A percentile compares a stretch with the other conserved stretches of the same genome.
phyloP scores from a whole-genome alignment of 2,113 vertebrate species.

The Hemicordylus capensis region DNA sequence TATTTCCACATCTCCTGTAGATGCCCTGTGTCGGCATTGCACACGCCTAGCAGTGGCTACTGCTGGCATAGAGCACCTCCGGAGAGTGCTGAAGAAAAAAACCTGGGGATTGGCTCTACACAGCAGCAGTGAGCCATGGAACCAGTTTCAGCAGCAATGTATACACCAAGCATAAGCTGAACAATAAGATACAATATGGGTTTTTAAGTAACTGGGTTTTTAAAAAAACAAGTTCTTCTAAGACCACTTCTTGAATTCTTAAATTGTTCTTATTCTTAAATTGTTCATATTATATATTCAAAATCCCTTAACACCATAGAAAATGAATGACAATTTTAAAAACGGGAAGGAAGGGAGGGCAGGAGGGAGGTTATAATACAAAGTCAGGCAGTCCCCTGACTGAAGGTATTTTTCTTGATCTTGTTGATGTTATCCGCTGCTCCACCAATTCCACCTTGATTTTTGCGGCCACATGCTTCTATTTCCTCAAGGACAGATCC shows the following conservation, averaged over 20 bases:
- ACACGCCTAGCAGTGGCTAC: not conserved
- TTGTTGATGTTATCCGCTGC: slow-evolving; percentile 50
- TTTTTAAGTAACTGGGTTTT: slow-evolving; percentile 35
- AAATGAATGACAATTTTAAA: slow-evolving; percentile 45
- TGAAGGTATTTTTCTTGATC: slow-evolving; percentile 70
- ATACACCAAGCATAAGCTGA: slow-evolving; percentile 3
- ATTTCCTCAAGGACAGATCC: slow-evolving; percentile 42
- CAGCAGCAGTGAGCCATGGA: slow-evolving; percentile 26
- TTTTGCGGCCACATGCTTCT: slow-evolving; percentile 39
- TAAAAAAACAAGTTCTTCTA: slow-evolving; percentile 34
- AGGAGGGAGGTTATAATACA: slow-evolving; percentile 67
- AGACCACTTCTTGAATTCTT: slow-evolving; percentile 48
- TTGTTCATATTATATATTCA: slow-evolving; percentile 22
- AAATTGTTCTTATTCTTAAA: slow-evolving; percentile 31
- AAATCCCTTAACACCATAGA: slow-evolving; percentile 57
- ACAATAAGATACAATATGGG: slow-evolving; percentile 38
- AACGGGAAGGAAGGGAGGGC: slow-evolving; percentile 55
- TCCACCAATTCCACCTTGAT: slow-evolving; percentile 24
- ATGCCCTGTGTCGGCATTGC: not conserved
- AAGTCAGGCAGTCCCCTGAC: slow-evolving; percentile 64
- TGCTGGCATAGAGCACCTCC: not conserved
- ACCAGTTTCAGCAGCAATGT: slow-evolving; percentile 24
- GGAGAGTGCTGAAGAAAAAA: not conserved
- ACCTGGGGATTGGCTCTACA: not conserved
- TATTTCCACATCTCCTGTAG: not conserved